A percentile compares a stretch with the other conserved stretches of the same genome.
phyloP scores from a whole-genome alignment of 2,888 invertebrate species.

The Syrista parreyssii region DNA sequence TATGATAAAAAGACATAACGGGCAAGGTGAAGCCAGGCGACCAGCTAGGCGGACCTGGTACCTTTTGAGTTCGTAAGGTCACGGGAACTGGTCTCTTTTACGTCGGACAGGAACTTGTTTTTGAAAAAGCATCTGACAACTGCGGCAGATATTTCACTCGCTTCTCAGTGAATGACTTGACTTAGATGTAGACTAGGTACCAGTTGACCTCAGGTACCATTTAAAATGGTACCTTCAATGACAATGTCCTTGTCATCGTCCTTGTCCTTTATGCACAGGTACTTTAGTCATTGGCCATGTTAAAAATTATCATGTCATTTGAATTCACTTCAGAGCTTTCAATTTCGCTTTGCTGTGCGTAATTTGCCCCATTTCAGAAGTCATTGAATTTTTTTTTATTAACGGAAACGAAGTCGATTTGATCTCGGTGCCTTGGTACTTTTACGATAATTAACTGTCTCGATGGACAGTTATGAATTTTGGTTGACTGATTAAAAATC shows the following conservation, averaged over 20 bases:
- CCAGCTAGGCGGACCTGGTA: conserved; percentile 26
- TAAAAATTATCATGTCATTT: background rate
- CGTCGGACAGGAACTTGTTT: conserved; percentile 24
- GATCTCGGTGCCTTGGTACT: no score
- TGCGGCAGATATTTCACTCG: background rate
- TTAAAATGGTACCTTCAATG: background rate
- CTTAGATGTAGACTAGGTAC: background rate
- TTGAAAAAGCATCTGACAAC: background rate
- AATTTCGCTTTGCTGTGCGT: background rate
- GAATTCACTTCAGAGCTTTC: background rate
- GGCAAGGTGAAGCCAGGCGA: conserved; percentile 39
- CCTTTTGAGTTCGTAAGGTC: conserved; percentile 49
- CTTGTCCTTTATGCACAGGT: background rate
- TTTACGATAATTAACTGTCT: no score
- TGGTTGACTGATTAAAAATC: no score
- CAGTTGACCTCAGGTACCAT: background rate
- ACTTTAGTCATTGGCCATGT: background rate
- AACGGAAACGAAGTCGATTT: no score
- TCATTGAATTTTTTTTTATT: no score
- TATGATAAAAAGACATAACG: conserved; percentile 46
- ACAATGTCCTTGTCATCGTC: background rate
- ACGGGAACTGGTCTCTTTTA: conserved; percentile 44
- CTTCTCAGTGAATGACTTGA: background rate
- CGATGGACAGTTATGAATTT: no score
- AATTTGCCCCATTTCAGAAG: no score